These are phyloP conservation scores for Didymodactylos carnosus DNA, from an alignment of 2,888 invertebrate species.

Conservation along the genomic window DNA sequence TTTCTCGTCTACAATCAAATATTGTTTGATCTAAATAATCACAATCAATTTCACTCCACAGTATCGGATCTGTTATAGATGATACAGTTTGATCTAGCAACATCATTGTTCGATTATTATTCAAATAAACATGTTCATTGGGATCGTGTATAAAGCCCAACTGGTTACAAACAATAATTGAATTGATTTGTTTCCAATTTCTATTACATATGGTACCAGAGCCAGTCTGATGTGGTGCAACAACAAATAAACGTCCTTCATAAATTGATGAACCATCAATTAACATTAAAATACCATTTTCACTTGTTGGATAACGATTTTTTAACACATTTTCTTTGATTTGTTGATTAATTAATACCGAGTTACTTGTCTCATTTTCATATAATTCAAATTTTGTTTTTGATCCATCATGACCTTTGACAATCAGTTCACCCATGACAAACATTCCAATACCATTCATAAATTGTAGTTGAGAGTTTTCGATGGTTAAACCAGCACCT, in stretches of 20 bases:
- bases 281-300: neutral
- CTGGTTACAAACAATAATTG: constrained; percentile 7
- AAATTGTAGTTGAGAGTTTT: constrained; percentile 9
- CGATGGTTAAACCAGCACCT: constrained; percentile 4
- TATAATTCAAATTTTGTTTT: neutral
- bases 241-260: constrained; percentile 4
- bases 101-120: too few species aligned
- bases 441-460: constrained; percentile 11
- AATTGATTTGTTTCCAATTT: constrained; percentile 7
- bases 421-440: constrained; percentile 5
- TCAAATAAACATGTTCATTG: constrained; percentile 1
- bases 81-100: neutral
- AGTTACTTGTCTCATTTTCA: neutral
- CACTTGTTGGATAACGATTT: too few species aligned
- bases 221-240: neutral
- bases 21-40: neutral
- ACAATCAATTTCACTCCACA: constrained; percentile 14
- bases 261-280: constrained; percentile 3
- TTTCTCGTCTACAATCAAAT: constrained; percentile 2
- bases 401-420: constrained; percentile 5
- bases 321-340: neutral
- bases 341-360: neutral
- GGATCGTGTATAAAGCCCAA: constrained; percentile 10
- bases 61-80: constrained; percentile 1
- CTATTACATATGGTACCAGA: constrained; percentile 9